A percentile compares a stretch with the other conserved stretches of the same genome.
These are phyloP conservation scores for Lagria hirta DNA, from an alignment of 2,888 invertebrate species.

Conservation along the genomic window DNA sequence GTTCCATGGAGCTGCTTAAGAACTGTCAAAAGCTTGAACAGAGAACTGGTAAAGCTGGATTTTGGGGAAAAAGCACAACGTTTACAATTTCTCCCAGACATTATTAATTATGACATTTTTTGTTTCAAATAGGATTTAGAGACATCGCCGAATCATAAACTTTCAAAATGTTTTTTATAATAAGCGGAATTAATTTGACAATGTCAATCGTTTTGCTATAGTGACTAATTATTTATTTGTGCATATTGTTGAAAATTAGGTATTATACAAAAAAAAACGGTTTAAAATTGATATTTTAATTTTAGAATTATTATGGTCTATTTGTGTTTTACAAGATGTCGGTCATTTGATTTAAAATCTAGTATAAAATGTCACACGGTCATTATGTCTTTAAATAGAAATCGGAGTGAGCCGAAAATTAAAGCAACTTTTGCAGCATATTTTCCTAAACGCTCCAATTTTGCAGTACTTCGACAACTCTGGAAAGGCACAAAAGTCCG, in stretches of 20 bases:
- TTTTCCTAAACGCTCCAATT: conserved; percentile 56
- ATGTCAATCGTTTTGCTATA: too few relatives aligned
- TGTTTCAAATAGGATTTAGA: too few relatives aligned
- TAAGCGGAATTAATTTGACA: too few relatives aligned
- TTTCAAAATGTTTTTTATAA: too few relatives aligned
- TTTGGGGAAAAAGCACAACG: conserved; percentile 7
- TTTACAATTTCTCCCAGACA: conserved; percentile 16
- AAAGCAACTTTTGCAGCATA: conserved; percentile 62
- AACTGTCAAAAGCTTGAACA: conserved; percentile 34
- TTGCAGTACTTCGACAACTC: conserved; percentile 45
- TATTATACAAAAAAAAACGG: too few relatives aligned
- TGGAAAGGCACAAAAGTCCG: conserved; percentile 59
- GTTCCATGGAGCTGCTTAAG: conserved; percentile 33
- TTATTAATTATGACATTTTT: conserved; percentile 18
- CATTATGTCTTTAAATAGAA: conserved; percentile 8
- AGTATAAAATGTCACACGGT: conserved; percentile 1
- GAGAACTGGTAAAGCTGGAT: conserved; percentile 29
- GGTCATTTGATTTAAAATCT: background rate
- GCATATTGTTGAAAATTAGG: too few relatives aligned
- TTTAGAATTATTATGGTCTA: too few relatives aligned
- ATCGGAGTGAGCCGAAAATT: conserved; percentile 7
- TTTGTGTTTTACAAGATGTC: too few relatives aligned
- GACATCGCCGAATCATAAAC: too few relatives aligned
- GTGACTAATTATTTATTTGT: too few relatives aligned
- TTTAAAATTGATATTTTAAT: too few relatives aligned